Conservation (phyloP, 2,888 invertebrate genomes). For the Hirtodrosophila histrioides region DNA sequence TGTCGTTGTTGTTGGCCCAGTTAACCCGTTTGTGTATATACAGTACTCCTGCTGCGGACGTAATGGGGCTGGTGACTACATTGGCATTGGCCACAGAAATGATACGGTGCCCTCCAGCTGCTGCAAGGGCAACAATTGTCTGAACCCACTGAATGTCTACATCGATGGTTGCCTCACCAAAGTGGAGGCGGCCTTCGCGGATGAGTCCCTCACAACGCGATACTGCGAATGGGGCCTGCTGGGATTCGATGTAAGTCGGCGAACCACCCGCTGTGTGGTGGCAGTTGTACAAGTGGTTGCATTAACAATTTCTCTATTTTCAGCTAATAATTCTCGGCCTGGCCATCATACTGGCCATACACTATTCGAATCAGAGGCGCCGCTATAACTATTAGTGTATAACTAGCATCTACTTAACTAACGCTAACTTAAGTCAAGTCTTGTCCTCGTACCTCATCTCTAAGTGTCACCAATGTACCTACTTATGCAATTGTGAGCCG, state of each 20-base stretch:
- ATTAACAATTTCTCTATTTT: constrained; percentile 16
- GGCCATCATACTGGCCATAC: constrained; percentile 74
- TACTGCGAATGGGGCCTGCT: constrained; percentile 75
- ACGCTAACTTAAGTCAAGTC: constrained; percentile 18
- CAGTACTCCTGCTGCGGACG: constrained; percentile 82
- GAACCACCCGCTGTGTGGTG: not conserved
- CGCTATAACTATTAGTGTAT: constrained; percentile 73
- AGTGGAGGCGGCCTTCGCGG: constrained; percentile 72
- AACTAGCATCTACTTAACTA: constrained; percentile 14
- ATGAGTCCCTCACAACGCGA: constrained; percentile 63
- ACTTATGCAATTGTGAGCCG: constrained; percentile 33
- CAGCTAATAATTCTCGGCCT: constrained; percentile 69
- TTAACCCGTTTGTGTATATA: constrained; percentile 4
- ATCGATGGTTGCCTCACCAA: constrained; percentile 67
- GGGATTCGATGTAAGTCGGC: constrained; percentile 70
- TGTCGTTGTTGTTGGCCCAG: not conserved
- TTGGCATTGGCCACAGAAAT: constrained; percentile 47
- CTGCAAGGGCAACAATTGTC: constrained; percentile 76
- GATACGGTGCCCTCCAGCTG: constrained; percentile 71
- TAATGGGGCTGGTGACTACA: constrained; percentile 75
- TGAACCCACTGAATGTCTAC: constrained; percentile 74
- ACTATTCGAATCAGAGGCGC: constrained; percentile 77
- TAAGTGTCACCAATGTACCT: constrained; percentile 69
- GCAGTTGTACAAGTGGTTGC: too few relatives aligned
- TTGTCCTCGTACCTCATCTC: constrained; percentile 38